phyloP scores from a whole-genome alignment of 35 echinoderm and acorn worm species.

The Apostichopus parvimensis region DNA sequence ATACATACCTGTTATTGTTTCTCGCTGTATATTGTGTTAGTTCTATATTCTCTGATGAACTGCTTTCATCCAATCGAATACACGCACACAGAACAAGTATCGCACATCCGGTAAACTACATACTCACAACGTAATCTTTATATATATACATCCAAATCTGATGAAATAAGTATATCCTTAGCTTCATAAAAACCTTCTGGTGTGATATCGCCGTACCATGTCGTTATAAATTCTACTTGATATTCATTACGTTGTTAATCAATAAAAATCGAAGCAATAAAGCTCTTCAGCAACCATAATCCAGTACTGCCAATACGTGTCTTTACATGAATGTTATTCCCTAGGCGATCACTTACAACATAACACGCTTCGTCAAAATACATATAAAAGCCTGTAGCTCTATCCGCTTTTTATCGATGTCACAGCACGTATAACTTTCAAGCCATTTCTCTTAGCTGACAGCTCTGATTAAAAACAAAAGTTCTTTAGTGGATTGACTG shows the following conservation, averaged over 20 bases:
- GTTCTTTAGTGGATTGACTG: not conserved
- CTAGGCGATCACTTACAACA: not conserved
- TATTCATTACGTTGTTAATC: not conserved
- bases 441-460: not conserved
- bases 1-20: too few species aligned
- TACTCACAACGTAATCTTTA: not conserved
- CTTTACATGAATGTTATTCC: slow-evolving; percentile 6
- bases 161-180: not conserved
- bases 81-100: not conserved
- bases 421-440: not conserved
- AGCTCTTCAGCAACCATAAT: slow-evolving; percentile 1
- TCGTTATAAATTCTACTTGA: not conserved
- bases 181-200: not conserved
- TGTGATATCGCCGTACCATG: not conserved
- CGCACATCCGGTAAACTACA: not conserved
- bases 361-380: not conserved
- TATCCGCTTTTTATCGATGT: not conserved
- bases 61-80: too few species aligned
- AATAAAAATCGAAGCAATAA: slow-evolving; percentile 19
- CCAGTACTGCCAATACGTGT: not conserved
- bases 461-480: not conserved
- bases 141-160: not conserved
- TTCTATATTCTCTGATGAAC: too few species aligned
- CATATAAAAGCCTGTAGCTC: not conserved
- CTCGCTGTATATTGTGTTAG: too few species aligned